Evolutionary conservation across 2,113 vertebrate genomes (phyloP), one percentile per base, ranked within the genome.

Genomic region (Pteropus alecto): DNA sequence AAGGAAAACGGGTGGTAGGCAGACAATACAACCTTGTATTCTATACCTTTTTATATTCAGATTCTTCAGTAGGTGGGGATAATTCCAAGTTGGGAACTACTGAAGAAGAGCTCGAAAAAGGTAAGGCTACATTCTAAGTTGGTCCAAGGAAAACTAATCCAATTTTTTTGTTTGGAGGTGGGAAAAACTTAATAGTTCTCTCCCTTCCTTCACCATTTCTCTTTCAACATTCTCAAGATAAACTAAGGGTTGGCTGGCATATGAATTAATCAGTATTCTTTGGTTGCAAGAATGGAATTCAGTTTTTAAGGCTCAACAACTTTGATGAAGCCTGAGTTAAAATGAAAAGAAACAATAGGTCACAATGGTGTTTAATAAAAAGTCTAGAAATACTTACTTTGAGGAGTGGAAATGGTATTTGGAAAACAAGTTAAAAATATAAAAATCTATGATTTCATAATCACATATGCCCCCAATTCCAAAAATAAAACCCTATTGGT

Each of bases 301-400:
- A 63, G 3, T 93, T 74, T 90, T 61, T 93, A 95, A 90, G 26
- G 4, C n/a, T 81, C 79, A 61, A 48, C n/a, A 41, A 35, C 26
- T 22, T 87, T 51, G 9, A 65, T n/a, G 67, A 91, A 78, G 21
- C 24, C 43, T 38, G 56, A 70, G n/a, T 73, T 67, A 74, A 76
- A 93, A 77, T 76, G 51, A 90, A 82, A 95, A 93, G 22, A 90
- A 87, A 93, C 13, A 79, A 8, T 22, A 90, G 43, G 6, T 82
- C n/a, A 74, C n/a, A 93, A 26, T 87, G 74, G 41, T 65, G 46
- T 93, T 95, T 65, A 85, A 77, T 86, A 71, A 90, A 35, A 81
- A 81, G 26, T 48, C 46, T 78, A 67, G 56, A 90, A 73, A 90
- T 93, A 79, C 26, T 38, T 73, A 81, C 67, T 41, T 43, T 78